Evolutionary conservation across 1,140 invertebrate species (phyloP).

Genomic region (Megalonaias nervosa): DNA sequence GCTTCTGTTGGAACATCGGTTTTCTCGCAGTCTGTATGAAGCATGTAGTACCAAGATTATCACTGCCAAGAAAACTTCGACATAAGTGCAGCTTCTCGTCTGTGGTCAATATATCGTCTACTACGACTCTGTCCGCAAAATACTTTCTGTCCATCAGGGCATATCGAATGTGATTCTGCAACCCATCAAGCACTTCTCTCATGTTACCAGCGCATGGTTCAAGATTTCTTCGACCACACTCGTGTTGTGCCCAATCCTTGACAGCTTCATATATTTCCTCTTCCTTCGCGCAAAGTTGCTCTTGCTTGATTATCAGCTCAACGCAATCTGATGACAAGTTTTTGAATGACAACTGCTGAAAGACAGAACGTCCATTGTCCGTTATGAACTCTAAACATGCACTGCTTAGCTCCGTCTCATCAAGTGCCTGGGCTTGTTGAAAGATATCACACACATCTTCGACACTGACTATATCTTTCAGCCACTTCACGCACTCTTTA

Average conservation of each 20-base stretch:
- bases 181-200: background rate
- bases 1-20: no score
- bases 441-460: slow-evolving; percentile 33
- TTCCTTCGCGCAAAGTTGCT: slow-evolving; percentile 29
- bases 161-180: no score
- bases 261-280: slow-evolving; percentile 2
- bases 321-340: slow-evolving; percentile 32
- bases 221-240: slow-evolving; percentile 27
- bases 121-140: no score
- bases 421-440: slow-evolving; percentile 28
- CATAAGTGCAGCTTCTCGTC: slow-evolving; percentile 8
- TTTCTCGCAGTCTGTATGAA: no score
- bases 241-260: slow-evolving; percentile 17
- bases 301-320: slow-evolving; percentile 16
- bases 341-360: slow-evolving; percentile 18
- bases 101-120: no score
- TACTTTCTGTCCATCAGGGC: no score
- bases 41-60: no score
- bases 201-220: slow-evolving; percentile 12
- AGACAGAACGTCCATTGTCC: slow-evolving; percentile 26
- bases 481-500: slow-evolving; percentile 24
- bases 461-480: slow-evolving; percentile 21
- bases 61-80: no score
- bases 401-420: slow-evolving; percentile 20
- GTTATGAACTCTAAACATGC: slow-evolving; percentile 32